Evolutionary conservation across 2,888 invertebrate species (phyloP).

Genomic region (Eupithecia centaureata): DNA sequence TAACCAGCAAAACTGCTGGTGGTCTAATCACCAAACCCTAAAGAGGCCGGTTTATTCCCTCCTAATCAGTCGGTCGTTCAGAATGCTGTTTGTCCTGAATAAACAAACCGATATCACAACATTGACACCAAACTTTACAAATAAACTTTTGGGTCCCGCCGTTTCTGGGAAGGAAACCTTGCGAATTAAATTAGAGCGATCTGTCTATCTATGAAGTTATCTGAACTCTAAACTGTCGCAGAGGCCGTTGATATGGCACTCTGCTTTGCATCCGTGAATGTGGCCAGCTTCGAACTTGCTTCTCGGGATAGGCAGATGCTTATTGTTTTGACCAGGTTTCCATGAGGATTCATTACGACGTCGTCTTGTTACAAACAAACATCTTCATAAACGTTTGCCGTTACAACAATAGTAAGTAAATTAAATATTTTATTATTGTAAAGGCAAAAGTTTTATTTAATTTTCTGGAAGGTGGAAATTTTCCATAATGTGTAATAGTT

Average conservation of each 20-base stretch:
- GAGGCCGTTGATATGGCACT: neutral
- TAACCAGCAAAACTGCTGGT: neutral
- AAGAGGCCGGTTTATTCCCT: neutral
- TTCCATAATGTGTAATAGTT: too few relatives aligned
- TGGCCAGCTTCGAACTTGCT: too few relatives aligned
- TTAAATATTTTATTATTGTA: too few relatives aligned
- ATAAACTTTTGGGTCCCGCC: neutral
- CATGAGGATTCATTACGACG: too few relatives aligned
- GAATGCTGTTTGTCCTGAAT: neutral
- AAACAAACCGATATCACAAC: constrained; percentile 8
- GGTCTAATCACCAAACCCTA: neutral
- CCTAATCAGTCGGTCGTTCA: neutral
- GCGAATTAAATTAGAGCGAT: neutral
- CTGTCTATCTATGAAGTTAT: neutral
- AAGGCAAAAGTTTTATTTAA: too few relatives aligned
- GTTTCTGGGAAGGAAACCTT: neutral
- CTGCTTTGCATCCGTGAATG: neutral
- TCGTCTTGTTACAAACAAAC: too few relatives aligned
- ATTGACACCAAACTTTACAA: constrained; percentile 1
- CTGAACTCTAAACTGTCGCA: neutral
- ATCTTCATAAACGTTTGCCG: too few relatives aligned
- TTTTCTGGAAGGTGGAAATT: too few relatives aligned
- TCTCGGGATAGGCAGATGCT: too few relatives aligned
- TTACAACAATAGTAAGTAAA: too few relatives aligned
- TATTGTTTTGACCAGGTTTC: too few relatives aligned